Evolutionary conservation across 2,888 invertebrate species (phyloP).

Genomic region (Pristionchus mayeri): DNA sequence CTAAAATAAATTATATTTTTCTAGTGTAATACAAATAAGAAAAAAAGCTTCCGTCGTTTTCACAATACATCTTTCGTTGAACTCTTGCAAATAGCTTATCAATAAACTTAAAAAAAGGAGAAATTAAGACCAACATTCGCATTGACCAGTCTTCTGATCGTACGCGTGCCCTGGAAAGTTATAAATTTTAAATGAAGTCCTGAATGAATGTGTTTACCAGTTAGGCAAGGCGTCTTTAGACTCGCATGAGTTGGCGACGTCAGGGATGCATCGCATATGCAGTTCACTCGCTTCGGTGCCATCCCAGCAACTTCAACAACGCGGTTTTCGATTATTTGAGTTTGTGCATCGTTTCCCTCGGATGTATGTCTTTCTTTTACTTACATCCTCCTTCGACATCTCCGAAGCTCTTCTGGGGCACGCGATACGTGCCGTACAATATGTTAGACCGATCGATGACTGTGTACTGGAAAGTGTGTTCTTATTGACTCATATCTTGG

Average conservation of each 20-base stretch:
- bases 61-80: no score
- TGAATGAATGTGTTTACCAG: neutral
- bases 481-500: neutral
- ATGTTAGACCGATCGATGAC: no score
- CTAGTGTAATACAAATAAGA: no score
- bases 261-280: neutral
- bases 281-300: neutral
- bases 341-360: no score
- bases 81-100: no score
- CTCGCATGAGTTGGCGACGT: neutral
- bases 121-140: neutral
- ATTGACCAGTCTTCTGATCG: neutral
- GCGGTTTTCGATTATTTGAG: no score
- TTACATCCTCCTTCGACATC: neutral
- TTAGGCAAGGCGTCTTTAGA: neutral
- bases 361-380: no score
- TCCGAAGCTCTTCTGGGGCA: neutral
- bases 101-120: no score
- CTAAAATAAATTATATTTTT: neutral
- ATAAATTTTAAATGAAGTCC: neutral
- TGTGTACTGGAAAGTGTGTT: neutral
- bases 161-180: neutral
- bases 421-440: neutral
- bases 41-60: no score
- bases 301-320: neutral